Evolutionary conservation across 1,140 invertebrate species (phyloP).

Genomic region (Hestina assimilis): DNA sequence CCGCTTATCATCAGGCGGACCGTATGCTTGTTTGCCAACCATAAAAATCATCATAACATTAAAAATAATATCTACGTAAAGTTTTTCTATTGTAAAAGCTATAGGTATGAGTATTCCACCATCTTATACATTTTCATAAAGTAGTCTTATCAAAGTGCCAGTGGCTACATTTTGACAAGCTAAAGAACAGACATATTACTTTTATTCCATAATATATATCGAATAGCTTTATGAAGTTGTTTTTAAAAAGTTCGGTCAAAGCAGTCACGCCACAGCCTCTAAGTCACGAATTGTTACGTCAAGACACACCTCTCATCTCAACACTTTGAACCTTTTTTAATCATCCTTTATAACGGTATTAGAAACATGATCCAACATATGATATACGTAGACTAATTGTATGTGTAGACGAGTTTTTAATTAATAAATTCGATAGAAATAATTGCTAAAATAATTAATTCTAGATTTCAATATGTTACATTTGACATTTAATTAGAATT

Average conservation of each 20-base stretch:
- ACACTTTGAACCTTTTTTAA: slow-evolving; percentile 26
- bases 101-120: too few relatives aligned
- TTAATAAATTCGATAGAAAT: neutral
- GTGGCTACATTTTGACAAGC: neutral
- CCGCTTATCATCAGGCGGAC: too few relatives aligned
- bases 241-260: slow-evolving; percentile 53
- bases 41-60: too few relatives aligned
- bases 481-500: too few relatives aligned
- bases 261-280: slow-evolving; percentile 48
- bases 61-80: too few relatives aligned
- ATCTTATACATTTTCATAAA: too few relatives aligned
- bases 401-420: neutral
- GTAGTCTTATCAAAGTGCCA: too few relatives aligned
- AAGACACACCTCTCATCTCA: slow-evolving; percentile 36
- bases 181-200: too few relatives aligned
- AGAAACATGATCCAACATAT: neutral
- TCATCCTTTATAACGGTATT: slow-evolving; percentile 34
- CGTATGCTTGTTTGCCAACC: too few relatives aligned
- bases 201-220: too few relatives aligned
- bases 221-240: slow-evolving; percentile 5
- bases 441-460: neutral
- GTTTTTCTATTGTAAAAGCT: too few relatives aligned
- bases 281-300: slow-evolving; percentile 65
- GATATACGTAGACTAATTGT: neutral
- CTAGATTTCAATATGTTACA: too few relatives aligned